Base-by-base conservation (phyloP, 2,113 vertebrate species). In the Hippocampus guttulatus region DNA sequence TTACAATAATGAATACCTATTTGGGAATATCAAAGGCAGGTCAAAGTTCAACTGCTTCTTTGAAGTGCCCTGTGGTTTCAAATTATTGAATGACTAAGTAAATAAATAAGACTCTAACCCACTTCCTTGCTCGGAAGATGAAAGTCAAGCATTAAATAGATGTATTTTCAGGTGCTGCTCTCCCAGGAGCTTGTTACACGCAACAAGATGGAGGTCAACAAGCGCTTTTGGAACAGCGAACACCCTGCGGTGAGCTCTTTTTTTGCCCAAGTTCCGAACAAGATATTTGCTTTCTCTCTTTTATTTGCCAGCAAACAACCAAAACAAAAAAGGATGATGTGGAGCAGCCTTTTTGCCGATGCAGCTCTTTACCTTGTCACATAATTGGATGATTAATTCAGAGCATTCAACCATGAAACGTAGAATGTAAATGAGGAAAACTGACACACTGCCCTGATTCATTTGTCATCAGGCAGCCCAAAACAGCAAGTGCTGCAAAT, bases 101-200 rank as follows among this genome's bases (percentile, higher is more conserved):
- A 74, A 58, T 27, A 27, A 69, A 25, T 15, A 58, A 45, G 68
- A 64, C 70, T 63, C 67, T 47, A 33, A 20, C 63, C 8, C 67
- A 20, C n/a, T 61, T 27, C 38, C 54, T 75, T 0, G 64, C 69
- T 70, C 11, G 14, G 51, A 75, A 82, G 80, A 86, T 82, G 64
- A 82, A 89, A 86, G 68, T 69, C 40, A 2, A 57, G 40, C 64
- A 72, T 75, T 82, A 87, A 77, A 80, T 52, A 68, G 38, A 73
- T 74, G 69, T 63, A 76, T 82, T 75, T 80, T 75, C 73, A 70
- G 58, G 60, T 65, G 55, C 57, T 38, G 16, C 27, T 77, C 88
- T 88, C 84, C 58, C 0, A 78, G 84, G 89, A 89, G 81, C 86
- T 89, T 68, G 76, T 90, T 90, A 88, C 82, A 80, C 60, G 33